Conservation (phyloP, 2,113 vertebrate genomes). For the Cepphus grylle region DNA sequence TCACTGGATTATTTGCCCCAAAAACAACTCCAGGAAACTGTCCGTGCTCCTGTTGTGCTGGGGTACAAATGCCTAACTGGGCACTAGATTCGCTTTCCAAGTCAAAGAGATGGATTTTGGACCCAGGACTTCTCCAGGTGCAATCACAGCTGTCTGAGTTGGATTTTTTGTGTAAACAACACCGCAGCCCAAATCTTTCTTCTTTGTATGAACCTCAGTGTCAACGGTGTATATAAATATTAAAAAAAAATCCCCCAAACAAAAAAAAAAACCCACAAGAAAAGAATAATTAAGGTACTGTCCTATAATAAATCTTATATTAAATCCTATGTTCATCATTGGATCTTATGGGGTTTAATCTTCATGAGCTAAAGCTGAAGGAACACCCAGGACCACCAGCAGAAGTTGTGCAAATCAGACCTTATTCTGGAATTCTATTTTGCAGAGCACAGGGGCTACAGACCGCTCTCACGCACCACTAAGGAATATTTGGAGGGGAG, state of each 20-base stretch:
- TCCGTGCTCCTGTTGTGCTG: background rate
- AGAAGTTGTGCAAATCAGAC: background rate
- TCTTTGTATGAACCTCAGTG: background rate
- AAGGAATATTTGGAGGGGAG: background rate
- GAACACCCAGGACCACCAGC: background rate
- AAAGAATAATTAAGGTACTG: background rate
- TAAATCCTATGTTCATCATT: background rate
- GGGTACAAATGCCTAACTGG: background rate
- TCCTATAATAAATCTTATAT: background rate
- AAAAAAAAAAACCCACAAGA: background rate
- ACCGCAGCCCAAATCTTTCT: background rate
- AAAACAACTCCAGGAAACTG: background rate
- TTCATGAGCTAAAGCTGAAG: background rate
- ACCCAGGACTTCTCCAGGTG: background rate
- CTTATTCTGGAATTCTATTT: background rate
- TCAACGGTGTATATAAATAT: background rate
- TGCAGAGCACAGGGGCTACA: background rate
- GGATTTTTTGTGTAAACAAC: background rate
- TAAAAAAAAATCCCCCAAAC: background rate
- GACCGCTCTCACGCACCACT: background rate
- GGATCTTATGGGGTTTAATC: background rate
- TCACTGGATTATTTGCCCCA: background rate
- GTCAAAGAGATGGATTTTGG: background rate
- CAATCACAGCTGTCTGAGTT: background rate
- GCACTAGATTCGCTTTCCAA: background rate